Evolutionary conservation across 2,113 vertebrate genomes (phyloP).

Genomic region (Cavia aperea): DNA sequence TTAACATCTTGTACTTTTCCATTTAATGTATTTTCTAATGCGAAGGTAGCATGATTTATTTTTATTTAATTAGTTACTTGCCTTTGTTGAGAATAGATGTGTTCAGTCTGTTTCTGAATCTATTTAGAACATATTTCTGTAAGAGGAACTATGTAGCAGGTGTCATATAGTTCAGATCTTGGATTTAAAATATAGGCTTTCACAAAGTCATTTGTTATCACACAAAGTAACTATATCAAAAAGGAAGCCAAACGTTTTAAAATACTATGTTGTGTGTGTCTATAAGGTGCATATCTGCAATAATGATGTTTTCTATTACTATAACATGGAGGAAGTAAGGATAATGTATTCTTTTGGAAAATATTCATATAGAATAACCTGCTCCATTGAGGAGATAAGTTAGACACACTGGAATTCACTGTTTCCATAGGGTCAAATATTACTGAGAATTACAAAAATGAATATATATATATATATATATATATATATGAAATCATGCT

Average conservation of each 20-base stretch:
- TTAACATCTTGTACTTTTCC: not conserved
- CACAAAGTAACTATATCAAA: not conserved
- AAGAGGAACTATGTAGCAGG: not conserved
- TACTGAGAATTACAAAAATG: not conserved
- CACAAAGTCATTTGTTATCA: not conserved
- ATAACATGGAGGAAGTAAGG: not conserved
- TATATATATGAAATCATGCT: not conserved
- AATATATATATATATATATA: not conserved
- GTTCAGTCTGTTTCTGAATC: conserved; percentile 24
- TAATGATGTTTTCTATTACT: not conserved
- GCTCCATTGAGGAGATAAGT: not conserved
- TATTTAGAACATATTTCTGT: not conserved
- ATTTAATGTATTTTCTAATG: not conserved
- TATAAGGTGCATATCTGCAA: not conserved
- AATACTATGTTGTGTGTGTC: not conserved
- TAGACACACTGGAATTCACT: not conserved
- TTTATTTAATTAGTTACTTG: conserved; percentile 31
- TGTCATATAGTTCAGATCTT: conserved; percentile 10
- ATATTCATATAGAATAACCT: not conserved
- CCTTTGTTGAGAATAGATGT: conserved; percentile 31
- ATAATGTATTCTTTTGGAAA: not conserved
- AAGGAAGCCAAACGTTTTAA: not conserved
- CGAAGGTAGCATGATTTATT: not conserved
- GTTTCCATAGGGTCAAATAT: not conserved
- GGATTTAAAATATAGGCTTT: not conserved